Evolutionary conservation across 1,140 invertebrate genomes (phyloP), one percentile per base, ranked within the genome.

Genomic region (Teleopsis dalmanni): DNA sequence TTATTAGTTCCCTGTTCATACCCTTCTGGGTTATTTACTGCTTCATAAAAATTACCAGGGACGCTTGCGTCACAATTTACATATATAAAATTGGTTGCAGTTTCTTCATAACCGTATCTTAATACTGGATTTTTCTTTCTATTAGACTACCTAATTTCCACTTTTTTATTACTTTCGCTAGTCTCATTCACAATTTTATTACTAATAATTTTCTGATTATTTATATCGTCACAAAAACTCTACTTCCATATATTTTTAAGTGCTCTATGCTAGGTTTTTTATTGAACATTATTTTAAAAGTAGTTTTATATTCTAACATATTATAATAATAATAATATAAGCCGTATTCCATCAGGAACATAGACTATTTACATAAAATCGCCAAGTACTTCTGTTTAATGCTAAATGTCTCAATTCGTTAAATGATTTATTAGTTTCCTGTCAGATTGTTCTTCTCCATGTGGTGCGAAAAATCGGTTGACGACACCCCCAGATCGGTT

Each of bases 271-370:
- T 57, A 19, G 62, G 63, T 57, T 62, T 71, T 34, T 43, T 52
- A 3, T 43, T 43, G 18, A 70, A 65, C 45, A 72, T 60, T 56
- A 70, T 66, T 40, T 68, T 60, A 60, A 58, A 68, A 11, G 62
- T 60, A 44, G 59, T 60, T 58, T 69, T 71, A 36, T 51, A 59
- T 57, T 70, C 58, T n/a, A 57, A 21, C 13, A 68, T 69, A 56
- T 67, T 71, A n/a, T n/a, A n/a, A n/a, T n/a, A n/a, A n/a, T n/a
- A n/a, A n/a, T n/a, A n/a, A n/a, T n/a, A n/a, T n/a, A n/a, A n/a
- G n/a, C n/a, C n/a, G n/a, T n/a, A n/a, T n/a, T n/a, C n/a, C n/a
- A n/a, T n/a, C n/a, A n/a, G n/a, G n/a, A n/a, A n/a, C n/a, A n/a
- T n/a, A n/a, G n/a, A n/a, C n/a, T n/a, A n/a, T n/a, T n/a, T n/a